phyloP scores from a whole-genome alignment of 1,140 invertebrate species.

The Cydia pomonella region DNA sequence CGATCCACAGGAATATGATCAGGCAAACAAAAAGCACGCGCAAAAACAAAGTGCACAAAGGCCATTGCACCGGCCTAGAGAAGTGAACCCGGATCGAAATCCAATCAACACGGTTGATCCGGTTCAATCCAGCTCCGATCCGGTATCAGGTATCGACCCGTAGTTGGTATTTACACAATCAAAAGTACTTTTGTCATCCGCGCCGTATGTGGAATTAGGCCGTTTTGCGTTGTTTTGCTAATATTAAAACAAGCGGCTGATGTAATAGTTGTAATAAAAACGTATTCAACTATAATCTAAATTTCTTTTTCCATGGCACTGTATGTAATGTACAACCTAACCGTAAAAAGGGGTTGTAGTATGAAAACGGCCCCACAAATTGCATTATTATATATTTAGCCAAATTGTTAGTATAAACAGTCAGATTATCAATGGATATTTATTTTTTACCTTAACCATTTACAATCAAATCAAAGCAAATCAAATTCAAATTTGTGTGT shows the following conservation, averaged over 20 bases:
- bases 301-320: too few species aligned
- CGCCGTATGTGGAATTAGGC: constrained; percentile 43
- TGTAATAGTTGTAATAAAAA: neutral
- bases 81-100: constrained; percentile 34
- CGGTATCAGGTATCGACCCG: constrained; percentile 19
- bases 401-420: too few species aligned
- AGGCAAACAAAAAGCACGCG: constrained; percentile 9
- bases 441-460: too few species aligned
- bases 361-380: too few species aligned
- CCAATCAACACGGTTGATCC: constrained; percentile 50
- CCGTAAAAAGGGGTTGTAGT: too few species aligned
- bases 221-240: constrained; percentile 34
- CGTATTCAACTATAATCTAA: neutral
- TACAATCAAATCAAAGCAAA: too few species aligned
- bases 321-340: too few species aligned
- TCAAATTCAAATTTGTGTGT: too few species aligned
- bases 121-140: constrained; percentile 32
- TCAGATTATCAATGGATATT: too few species aligned
- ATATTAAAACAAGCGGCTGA: neutral
- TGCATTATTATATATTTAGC: too few species aligned
- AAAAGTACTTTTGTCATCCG: constrained; percentile 29
- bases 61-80: constrained; percentile 24
- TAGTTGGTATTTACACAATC: constrained; percentile 30
- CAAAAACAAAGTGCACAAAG: constrained; percentile 29
- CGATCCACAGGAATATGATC: constrained; percentile 11